A percentile compares a stretch with the other conserved stretches of the same genome.
These are phyloP conservation scores for Stegostoma tigrinum DNA, from an alignment of 2,113 vertebrate species.

Conservation along the genomic window DNA sequence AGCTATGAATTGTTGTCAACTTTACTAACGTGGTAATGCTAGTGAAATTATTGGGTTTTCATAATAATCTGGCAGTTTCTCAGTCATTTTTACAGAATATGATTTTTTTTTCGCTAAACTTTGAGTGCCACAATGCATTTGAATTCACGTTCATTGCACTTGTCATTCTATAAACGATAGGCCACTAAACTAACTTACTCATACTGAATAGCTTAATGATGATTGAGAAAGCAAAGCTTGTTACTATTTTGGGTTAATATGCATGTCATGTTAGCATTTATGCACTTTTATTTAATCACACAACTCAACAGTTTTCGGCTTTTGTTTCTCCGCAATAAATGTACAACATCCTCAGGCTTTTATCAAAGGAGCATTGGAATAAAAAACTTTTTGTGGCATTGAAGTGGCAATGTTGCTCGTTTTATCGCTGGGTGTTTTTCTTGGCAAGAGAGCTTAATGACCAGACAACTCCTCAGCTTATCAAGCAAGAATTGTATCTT, in stretches of 20 bases:
- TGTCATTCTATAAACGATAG: neutral
- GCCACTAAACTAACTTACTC: neutral
- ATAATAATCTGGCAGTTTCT: neutral
- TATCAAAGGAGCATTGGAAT: neutral
- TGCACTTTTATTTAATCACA: neutral
- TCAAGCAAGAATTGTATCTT: neutral
- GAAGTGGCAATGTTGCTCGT: neutral
- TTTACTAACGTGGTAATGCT: too few species aligned
- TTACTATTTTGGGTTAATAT: neutral
- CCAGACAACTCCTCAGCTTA: neutral
- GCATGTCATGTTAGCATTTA: too few species aligned
- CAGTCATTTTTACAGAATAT: neutral
- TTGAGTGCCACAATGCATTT: neutral
- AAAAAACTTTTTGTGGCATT: neutral
- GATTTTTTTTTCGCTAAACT: neutral
- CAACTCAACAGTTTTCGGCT: neutral
- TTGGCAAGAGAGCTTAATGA: neutral
- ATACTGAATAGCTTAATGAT: neutral
- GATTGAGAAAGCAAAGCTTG: neutral
- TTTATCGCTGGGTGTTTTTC: neutral
- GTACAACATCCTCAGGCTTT: neutral
- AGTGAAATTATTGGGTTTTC: neutral
- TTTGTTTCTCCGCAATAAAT: neutral
- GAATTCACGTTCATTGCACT: neutral
- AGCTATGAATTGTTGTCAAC: neutral